Base-by-base conservation (phyloP, 37 sponge, comb jelly and placozoan genomes). In the Eunapius fragilis region DNA sequence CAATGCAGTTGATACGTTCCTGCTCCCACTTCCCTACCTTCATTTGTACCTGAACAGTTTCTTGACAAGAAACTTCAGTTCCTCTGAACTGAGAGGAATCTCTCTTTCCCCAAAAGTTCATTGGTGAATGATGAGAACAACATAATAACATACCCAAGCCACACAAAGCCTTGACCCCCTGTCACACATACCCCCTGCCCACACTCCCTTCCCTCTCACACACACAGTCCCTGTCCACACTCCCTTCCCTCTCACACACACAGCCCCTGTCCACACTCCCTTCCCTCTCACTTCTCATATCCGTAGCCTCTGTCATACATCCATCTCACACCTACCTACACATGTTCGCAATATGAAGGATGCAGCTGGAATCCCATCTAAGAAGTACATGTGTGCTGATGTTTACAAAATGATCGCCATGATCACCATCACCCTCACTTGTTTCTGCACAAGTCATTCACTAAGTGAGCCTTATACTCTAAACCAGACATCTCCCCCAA, bases 381-480 rank as follows among this genome's bases (percentile, higher is more conserved):
- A 24, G 31, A 19, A n/a, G n/a, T n/a, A n/a, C n/a, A n/a, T n/a
- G n/a, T n/a, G 58, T 19, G 22, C 58, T 17, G 14, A 19, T 25
- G 32, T 25, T 27, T 11, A 67, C 71, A 0, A 45, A 48, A 71
- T 45, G 71, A 35, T 70, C 37, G 24, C 17, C 10, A 67, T 14
- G 41, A 30, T 10, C 11, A 68, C 31, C 31, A 2, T 25, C 37
- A 10, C 58, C 14, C 70, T 30, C 37, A 90, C 90, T 80, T 80
- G 78, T 75, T 77, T 19, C 86, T 34, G 41, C 90, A 95, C 76
- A 95, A 67, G 36, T 69, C 83, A 76, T 92, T 86, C 34, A 95
- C 12, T 25, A 95, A 75, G 58, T 84, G 92, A 41, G 85, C 81
- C 80, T 91, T 92, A 45, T 86, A 77, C 68, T 78, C 90, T 9